phyloP scores from a whole-genome alignment of 2,113 vertebrate species.

The Pseudonaja textilis region DNA sequence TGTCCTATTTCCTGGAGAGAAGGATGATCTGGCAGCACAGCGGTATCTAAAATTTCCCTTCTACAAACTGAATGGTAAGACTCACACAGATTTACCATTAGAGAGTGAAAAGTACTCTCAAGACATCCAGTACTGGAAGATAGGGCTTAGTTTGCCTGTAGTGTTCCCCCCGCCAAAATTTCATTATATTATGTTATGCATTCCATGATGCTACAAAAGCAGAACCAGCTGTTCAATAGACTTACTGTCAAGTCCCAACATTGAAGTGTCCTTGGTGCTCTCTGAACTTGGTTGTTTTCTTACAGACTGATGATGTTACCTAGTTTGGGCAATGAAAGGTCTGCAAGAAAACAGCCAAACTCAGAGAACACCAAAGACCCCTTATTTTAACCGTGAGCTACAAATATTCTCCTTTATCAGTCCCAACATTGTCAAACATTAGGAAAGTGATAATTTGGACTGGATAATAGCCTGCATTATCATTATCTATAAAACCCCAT shows the following conservation, averaged over 20 bases:
- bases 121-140: not conserved
- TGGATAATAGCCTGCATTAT: constrained; percentile 17
- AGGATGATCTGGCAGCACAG: not conserved
- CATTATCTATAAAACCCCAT: not conserved
- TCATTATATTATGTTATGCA: not conserved
- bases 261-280: not conserved
- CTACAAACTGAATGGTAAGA: not conserved
- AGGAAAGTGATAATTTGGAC: constrained; percentile 7
- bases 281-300: not conserved
- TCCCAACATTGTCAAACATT: not conserved
- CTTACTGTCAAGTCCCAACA: not conserved
- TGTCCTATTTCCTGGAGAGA: not conserved
- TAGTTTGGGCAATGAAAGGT: not conserved
- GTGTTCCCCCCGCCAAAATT: not conserved
- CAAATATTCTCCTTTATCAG: not conserved
- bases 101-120: not conserved
- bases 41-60: too few relatives aligned
- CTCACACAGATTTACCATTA: not conserved
- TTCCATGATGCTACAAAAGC: not conserved
- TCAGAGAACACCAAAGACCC: not conserved
- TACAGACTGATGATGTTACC: not conserved
- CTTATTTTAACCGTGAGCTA: not conserved
- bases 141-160: not conserved
- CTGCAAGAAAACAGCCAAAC: not conserved
- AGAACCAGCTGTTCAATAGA: constrained; percentile 10